Base-by-base conservation (phyloP, 2,113 vertebrate genomes). In the Excalfactoria chinensis region DNA sequence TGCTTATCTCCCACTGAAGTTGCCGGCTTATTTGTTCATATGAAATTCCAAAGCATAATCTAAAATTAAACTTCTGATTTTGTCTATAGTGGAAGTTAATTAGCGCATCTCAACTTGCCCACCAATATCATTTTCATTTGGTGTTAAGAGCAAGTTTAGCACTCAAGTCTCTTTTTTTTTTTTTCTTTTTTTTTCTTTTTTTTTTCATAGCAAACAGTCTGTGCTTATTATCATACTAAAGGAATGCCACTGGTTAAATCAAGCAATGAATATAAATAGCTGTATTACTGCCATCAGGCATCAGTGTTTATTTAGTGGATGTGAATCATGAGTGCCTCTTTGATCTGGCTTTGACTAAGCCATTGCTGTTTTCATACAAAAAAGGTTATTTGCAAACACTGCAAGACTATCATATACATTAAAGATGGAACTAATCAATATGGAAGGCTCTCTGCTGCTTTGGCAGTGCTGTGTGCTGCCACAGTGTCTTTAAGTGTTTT, bases 161-260 rank as follows among this genome's bases (percentile, higher is more conserved):
- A 90, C 93, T 95, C 86, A 88, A 93, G 96, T 94, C 77, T 96
- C 94, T 95, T 94, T 94, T 10, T 37, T 10, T 37, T 10, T 81
- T 28, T 88, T 81, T 82, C 30, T 85, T 81, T 96, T 75, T n/a
- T 10, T 37, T 10, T 37, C 37, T 81, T 28, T 88, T 81, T 82
- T 37, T 85, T 81, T 96, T 75, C 76, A 75, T 93, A 95, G 95
- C 96, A 96, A 97, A 97, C 95, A 97, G 95, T 94, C 97, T 97
- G 90, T 98, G 97, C 97, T 98, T 98, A 98, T 98, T 98, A 98
- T 97, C 97, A 97, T 98, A 98, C 98, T 98, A 98, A 97, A 98
- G 97, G 97, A 97, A 98, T 98, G 97, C 98, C 96, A 98, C 97
- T 97, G 97, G 97, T 98, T 98, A 98, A 98, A 98, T 97, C 97